Conservation (phyloP, 2,113 vertebrate genomes). For the Rhinogobius similis region DNA sequence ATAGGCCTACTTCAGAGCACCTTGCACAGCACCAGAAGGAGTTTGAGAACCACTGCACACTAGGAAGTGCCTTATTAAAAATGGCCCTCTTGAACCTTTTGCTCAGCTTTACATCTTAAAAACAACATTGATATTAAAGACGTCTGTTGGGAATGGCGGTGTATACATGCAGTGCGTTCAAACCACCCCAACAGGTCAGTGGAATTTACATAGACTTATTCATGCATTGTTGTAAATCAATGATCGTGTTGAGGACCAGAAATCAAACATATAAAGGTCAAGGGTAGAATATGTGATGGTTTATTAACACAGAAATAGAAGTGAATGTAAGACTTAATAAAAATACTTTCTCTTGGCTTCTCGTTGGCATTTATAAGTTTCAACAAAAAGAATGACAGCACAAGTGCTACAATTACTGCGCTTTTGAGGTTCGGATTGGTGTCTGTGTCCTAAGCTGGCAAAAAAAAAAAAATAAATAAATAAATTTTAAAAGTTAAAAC, state of each 20-base stretch:
- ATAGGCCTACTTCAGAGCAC: background rate
- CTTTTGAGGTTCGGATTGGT: no score
- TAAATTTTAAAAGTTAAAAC: no score
- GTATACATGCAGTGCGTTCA: background rate
- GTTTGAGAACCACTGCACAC: background rate
- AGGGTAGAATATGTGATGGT: background rate
- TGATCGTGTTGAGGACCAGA: background rate
- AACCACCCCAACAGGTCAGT: background rate
- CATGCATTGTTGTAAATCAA: conserved; percentile 1
- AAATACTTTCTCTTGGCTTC: background rate
- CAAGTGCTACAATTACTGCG: no score
- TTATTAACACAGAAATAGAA: no score
- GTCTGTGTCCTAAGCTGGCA: no score
- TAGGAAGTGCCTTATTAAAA: background rate
- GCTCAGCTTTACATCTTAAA: background rate
- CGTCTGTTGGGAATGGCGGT: background rate
- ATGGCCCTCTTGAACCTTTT: background rate
- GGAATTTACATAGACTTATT: background rate
- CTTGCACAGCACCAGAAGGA: background rate
- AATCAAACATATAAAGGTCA: background rate
- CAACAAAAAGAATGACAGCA: no score
- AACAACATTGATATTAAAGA: background rate
- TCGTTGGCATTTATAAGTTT: no score
- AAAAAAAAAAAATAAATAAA: no score
- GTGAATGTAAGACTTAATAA: no score